phyloP scores from a whole-genome alignment of 2,888 invertebrate species.

The Plusia festucae region DNA sequence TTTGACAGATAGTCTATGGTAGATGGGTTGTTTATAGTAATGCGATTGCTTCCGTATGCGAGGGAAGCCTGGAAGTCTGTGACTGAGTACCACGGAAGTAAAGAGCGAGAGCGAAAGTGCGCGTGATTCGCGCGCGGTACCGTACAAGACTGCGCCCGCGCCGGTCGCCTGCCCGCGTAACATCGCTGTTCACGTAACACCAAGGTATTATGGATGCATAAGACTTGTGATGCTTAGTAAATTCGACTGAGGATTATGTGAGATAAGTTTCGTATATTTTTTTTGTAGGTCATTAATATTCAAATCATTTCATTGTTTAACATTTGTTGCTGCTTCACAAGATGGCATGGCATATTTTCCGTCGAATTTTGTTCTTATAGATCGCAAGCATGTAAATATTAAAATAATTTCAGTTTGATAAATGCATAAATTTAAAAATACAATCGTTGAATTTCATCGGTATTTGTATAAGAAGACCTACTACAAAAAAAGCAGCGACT shows the following conservation, averaged over 20 bases:
- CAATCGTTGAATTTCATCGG: too few relatives aligned
- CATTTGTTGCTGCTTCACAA: neutral
- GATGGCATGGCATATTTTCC: neutral
- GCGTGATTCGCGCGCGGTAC: conserved; percentile 78
- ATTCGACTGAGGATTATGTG: conserved; percentile 18
- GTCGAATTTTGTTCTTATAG: too few relatives aligned
- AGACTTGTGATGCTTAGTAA: conserved; percentile 28
- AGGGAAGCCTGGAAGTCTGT: conserved; percentile 59
- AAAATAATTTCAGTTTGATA: too few relatives aligned
- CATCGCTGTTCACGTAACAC: conserved; percentile 79
- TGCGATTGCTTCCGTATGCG: conserved; percentile 36
- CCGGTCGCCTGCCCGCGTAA: conserved; percentile 49
- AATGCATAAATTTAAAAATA: too few relatives aligned
- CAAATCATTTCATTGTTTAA: neutral
- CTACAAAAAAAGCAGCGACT: neutral
- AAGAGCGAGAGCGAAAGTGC: conserved; percentile 84
- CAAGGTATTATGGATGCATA: conserved; percentile 49
- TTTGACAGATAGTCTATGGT: neutral
- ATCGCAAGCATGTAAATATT: too few relatives aligned
- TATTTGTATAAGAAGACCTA: too few relatives aligned
- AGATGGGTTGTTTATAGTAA: neutral
- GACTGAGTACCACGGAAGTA: conserved; percentile 69
- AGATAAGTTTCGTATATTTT: neutral
- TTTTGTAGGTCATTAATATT: neutral
- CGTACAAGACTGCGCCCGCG: conserved; percentile 73